These are phyloP conservation scores for Euzetes globulus DNA, from an alignment of 2,888 invertebrate species.

Conservation along the genomic window DNA sequence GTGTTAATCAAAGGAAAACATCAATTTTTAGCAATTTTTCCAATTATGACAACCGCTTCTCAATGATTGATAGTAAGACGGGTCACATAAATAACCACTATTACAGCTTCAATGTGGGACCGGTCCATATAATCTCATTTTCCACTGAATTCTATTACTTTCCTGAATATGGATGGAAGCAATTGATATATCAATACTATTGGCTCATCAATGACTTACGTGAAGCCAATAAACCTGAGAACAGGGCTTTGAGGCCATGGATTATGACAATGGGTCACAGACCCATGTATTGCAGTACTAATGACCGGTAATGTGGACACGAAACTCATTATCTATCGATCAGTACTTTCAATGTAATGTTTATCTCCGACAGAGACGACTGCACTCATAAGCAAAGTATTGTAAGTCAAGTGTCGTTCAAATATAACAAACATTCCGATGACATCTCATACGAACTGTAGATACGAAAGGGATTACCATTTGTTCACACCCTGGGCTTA, in stretches of 20 bases:
- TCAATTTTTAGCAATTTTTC: constrained; percentile 73
- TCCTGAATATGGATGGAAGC: constrained; percentile 59
- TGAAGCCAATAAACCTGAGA: constrained; percentile 64
- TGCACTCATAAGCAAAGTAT: constrained; percentile 51
- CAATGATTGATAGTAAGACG: constrained; percentile 65
- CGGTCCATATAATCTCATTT: constrained; percentile 81
- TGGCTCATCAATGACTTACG: constrained; percentile 78
- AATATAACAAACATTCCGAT: not conserved
- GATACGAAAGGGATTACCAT: constrained; percentile 40
- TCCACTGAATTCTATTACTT: constrained; percentile 93
- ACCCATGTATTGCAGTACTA: constrained; percentile 79
- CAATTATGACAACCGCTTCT: constrained; percentile 82
- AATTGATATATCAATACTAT: constrained; percentile 67
- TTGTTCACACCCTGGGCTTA: constrained; percentile 49
- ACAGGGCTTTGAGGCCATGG: constrained; percentile 67
- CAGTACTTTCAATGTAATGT: not conserved
- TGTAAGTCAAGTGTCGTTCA: constrained; percentile 13
- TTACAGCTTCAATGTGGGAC: constrained; percentile 81
- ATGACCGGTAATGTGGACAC: constrained; percentile 45
- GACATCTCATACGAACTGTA: not conserved
- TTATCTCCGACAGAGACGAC: constrained; percentile 66
- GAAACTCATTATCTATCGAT: not conserved
- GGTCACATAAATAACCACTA: constrained; percentile 48
- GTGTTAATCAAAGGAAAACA: not conserved
- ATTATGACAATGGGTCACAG: constrained; percentile 74